Evolutionary conservation across 2,113 vertebrate species (phyloP).

Genomic region (Sturnira hondurensis): DNA sequence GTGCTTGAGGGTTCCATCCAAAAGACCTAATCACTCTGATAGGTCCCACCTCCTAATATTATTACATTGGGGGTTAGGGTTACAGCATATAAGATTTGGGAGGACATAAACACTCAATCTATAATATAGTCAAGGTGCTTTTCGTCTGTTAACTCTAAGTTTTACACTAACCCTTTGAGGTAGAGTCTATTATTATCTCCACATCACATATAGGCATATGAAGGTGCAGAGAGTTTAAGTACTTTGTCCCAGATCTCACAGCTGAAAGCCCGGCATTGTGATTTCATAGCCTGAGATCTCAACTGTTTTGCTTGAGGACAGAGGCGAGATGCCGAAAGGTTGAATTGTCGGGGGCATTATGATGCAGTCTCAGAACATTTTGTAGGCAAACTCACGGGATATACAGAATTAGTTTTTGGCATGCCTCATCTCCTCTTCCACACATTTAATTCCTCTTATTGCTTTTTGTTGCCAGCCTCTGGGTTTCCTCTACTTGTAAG

Average conservation of each 20-base stretch:
- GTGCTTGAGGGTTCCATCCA: neutral
- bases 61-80: neutral
- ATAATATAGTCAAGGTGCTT: neutral
- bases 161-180: neutral
- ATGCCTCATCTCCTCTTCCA: neutral
- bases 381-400: neutral
- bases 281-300: neutral
- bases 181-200: neutral
- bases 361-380: slow-evolving; percentile 5
- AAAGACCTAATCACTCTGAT: neutral
- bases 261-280: neutral
- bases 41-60: neutral
- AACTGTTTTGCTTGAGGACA: neutral
- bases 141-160: neutral
- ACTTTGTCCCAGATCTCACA: neutral
- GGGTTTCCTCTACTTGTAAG: neutral
- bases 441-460: slow-evolving; percentile 5
- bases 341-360: neutral
- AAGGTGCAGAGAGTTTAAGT: neutral
- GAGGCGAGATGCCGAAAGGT: neutral
- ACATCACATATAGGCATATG: neutral
- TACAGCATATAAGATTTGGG: neutral
- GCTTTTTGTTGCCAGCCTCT: neutral
- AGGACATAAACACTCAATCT: neutral
- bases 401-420: slow-evolving; percentile 15